Evolutionary conservation across 53 echinoderm and acorn worm species (phyloP).

Genomic region (Pentamera pediparva): DNA sequence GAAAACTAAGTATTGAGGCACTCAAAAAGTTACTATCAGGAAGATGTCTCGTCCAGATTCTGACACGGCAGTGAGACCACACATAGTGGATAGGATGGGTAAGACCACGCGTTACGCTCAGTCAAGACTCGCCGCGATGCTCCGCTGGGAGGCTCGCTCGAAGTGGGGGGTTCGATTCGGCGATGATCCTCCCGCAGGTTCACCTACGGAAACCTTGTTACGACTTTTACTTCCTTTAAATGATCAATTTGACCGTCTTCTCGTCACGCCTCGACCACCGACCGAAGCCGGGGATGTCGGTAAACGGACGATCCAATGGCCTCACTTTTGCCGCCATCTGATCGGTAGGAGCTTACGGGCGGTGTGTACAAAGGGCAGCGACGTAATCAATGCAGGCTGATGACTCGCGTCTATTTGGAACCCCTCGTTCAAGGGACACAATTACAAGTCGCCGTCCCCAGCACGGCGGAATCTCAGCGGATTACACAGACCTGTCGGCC

Average conservation of each 20-base stretch:
- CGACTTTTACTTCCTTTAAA: constrained; percentile 50
- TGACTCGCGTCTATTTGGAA: constrained; percentile 54
- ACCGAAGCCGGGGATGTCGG: constrained; percentile 14
- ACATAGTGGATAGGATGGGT: no score
- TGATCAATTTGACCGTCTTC: constrained; percentile 70
- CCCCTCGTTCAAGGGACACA: constrained; percentile 47
- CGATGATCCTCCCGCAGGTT: constrained; percentile 42
- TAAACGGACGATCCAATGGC: constrained; percentile 75
- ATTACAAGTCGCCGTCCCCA: constrained; percentile 38
- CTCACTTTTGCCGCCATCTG: constrained; percentile 76
- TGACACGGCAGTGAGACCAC: no score
- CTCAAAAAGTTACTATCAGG: no score
- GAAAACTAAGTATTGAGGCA: no score
- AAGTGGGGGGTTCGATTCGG: no score
- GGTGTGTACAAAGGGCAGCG: constrained; percentile 72
- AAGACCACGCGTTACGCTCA: no score
- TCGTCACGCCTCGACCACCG: constrained; percentile 29
- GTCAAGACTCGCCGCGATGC: no score
- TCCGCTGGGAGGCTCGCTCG: no score
- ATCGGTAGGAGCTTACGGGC: constrained; percentile 79
- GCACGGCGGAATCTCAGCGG: no score
- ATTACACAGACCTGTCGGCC: no score
- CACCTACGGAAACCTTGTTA: constrained; percentile 44
- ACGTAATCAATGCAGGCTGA: constrained; percentile 69
- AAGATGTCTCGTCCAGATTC: no score